Evolutionary conservation across 2,888 invertebrate genomes (phyloP).

Genomic region (Zhuqinia jingwanae): DNA sequence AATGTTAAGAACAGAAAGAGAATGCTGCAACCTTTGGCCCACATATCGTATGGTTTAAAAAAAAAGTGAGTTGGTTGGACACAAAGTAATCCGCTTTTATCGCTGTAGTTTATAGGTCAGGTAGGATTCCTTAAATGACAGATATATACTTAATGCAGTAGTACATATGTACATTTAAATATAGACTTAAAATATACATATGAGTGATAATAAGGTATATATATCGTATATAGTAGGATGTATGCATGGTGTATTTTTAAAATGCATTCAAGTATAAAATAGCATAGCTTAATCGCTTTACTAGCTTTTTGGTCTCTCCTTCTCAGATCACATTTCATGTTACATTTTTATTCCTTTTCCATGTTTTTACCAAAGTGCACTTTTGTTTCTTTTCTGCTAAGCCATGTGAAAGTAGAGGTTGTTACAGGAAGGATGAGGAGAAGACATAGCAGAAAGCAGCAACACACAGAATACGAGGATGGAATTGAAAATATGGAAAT

Average conservation of each 20-base stretch:
- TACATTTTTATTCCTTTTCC: slow-evolving; percentile 42
- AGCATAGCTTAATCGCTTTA: slow-evolving; percentile 43
- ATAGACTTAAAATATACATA: neutral
- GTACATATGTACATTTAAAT: neutral
- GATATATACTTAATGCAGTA: neutral
- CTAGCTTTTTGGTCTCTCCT: slow-evolving; percentile 43
- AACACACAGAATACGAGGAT: no score
- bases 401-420: neutral
- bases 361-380: slow-evolving; percentile 43
- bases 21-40: slow-evolving; percentile 30
- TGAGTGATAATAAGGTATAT: no score
- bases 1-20: neutral
- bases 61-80: slow-evolving; percentile 33
- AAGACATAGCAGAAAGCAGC: no score
- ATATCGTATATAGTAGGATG: no score
- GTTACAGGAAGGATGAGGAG: neutral
- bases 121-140: slow-evolving; percentile 52
- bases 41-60: neutral
- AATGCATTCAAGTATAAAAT: slow-evolving; percentile 41
- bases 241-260: neutral
- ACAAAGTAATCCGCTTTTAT: slow-evolving; percentile 53
- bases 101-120: slow-evolving; percentile 45
- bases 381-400: slow-evolving; percentile 20
- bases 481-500: slow-evolving; percentile 73
- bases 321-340: slow-evolving; percentile 40